These are phyloP conservation scores for Phragmatobia fuliginosa DNA, from an alignment of 2,888 invertebrate genomes.

Conservation along the genomic window DNA sequence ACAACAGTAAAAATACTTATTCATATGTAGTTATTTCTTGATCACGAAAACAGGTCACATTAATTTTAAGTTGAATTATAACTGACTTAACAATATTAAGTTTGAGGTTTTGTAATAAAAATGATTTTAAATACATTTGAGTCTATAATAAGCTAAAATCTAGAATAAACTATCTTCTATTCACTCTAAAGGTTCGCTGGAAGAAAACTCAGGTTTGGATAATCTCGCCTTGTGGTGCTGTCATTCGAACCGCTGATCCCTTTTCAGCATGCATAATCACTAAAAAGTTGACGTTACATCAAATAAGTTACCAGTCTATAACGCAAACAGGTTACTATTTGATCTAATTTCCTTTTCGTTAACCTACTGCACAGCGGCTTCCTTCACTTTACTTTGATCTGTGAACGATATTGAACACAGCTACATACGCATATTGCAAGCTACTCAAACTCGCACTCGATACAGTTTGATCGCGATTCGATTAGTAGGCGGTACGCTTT, in stretches of 20 bases:
- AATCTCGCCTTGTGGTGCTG: too few relatives aligned
- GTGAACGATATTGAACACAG: slow-evolving; percentile 24
- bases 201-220: too few relatives aligned
- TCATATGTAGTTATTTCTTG: neutral
- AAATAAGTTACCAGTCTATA: neutral
- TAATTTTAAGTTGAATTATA: neutral
- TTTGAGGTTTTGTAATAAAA: neutral
- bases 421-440: neutral
- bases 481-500: slow-evolving; percentile 55
- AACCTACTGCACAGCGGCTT: neutral
- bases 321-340: neutral
- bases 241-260: neutral
- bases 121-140: too few relatives aligned
- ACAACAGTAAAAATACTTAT: neutral
- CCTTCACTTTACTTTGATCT: slow-evolving; percentile 22
- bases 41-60: neutral
- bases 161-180: too few relatives aligned
- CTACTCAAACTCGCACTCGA: slow-evolving; percentile 14
- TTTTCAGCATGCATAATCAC: neutral
- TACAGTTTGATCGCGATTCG: slow-evolving; percentile 47
- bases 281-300: neutral
- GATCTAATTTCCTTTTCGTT: neutral
- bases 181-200: too few relatives aligned
- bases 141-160: too few relatives aligned
- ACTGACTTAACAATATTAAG: neutral